Evolutionary conservation across 2,113 vertebrate species (phyloP).

Genomic region (Austrofundulus limnaeus): DNA sequence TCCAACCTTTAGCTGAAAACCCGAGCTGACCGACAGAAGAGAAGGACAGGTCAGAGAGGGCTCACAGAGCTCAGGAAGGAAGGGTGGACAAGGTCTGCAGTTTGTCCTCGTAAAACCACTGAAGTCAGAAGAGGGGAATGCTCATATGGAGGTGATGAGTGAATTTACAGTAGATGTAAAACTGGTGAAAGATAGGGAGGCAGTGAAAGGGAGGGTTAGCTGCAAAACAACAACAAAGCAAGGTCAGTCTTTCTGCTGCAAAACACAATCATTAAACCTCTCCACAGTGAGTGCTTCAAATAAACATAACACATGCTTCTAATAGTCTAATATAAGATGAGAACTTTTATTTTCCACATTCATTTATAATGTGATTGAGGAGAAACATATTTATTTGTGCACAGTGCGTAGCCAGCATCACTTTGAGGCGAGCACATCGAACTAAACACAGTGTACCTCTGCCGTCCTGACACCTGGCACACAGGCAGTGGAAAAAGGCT

Average conservation of each 20-base stretch:
- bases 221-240: conserved; percentile 21
- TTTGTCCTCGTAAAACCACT: conserved; percentile 28
- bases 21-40: background rate
- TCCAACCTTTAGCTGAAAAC: background rate
- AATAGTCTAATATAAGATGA: background rate
- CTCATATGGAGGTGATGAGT: conserved; percentile 43
- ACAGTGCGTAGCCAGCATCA: background rate
- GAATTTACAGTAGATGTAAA: conserved; percentile 17
- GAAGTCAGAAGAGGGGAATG: conserved; percentile 7
- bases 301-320: background rate
- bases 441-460: background rate
- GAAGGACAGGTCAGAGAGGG: background rate
- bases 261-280: background rate
- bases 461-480: conserved; percentile 1
- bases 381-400: background rate
- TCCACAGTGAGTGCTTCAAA: background rate
- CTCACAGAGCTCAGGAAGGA: conserved; percentile 9
- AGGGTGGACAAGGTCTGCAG: conserved; percentile 7
- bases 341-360: background rate
- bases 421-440: background rate
- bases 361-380: too few species aligned
- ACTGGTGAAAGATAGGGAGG: background rate
- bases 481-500: conserved; percentile 40
- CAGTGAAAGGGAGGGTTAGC: conserved; percentile 3
- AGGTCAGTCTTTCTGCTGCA: background rate